These are phyloP conservation scores for Panagrolaimus sp. DNA, from an alignment of 1,140 invertebrate genomes.

Conservation along the genomic window DNA sequence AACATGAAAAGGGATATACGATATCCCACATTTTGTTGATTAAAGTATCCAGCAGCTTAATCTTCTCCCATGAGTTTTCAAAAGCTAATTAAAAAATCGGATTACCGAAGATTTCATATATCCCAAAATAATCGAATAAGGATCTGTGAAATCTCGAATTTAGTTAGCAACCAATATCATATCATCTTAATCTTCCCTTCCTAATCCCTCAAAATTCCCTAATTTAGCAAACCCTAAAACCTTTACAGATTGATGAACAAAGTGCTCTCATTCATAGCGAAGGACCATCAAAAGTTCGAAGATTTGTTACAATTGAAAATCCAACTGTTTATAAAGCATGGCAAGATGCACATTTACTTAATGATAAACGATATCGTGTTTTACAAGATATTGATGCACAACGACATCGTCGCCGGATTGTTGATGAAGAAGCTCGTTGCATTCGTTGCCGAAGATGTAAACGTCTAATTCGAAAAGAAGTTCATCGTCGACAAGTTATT, in stretches of 20 bases:
- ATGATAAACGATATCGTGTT: constrained; percentile 8
- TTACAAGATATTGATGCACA: neutral
- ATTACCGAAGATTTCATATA: too few relatives aligned
- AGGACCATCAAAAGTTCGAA: neutral
- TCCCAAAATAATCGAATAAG: too few relatives aligned
- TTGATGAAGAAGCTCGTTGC: neutral
- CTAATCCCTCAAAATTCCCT: too few relatives aligned
- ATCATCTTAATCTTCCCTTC: too few relatives aligned
- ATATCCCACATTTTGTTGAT: too few relatives aligned
- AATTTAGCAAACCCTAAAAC: too few relatives aligned
- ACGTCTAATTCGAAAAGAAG: constrained; percentile 1
- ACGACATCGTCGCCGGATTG: neutral
- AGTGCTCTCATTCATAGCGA: neutral
- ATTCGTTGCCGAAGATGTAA: constrained; percentile 4
- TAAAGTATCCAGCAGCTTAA: too few relatives aligned
- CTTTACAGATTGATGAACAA: neutral
- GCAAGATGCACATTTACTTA: constrained; percentile 5
- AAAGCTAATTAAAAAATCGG: too few relatives aligned
- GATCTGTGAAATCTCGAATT: too few relatives aligned
- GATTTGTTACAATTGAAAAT: neutral
- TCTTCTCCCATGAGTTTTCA: too few relatives aligned
- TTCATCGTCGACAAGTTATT: neutral
- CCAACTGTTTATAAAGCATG: constrained; percentile 8
- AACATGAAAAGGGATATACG: too few relatives aligned
- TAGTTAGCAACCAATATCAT: too few relatives aligned